phyloP scores from a whole-genome alignment of 2,113 vertebrate species.

The Motacilla alba region DNA sequence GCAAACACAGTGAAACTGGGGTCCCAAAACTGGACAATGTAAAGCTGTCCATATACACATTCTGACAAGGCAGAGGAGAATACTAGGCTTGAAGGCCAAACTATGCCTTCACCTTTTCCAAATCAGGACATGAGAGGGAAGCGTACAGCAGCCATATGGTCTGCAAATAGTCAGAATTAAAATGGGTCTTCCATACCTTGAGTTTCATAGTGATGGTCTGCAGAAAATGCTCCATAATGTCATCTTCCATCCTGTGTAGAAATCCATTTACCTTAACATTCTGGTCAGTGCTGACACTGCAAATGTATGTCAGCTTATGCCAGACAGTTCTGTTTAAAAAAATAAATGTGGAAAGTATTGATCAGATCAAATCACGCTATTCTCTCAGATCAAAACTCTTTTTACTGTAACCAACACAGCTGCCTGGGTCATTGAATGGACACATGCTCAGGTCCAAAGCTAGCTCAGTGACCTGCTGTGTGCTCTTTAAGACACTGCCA shows the following conservation, averaged over 20 bases:
- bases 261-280: neutral
- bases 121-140: neutral
- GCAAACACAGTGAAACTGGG: neutral
- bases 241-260: conserved; percentile 17
- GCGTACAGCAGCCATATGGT: neutral
- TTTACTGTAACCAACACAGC: neutral
- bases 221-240: neutral
- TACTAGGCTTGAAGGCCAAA: neutral
- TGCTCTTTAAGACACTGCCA: neutral
- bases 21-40: neutral
- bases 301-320: conserved; percentile 19
- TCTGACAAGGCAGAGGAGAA: neutral
- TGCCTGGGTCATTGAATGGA: neutral
- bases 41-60: neutral
- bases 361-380: neutral
- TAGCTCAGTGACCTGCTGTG: neutral
- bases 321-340: conserved; percentile 23
- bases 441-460: neutral
- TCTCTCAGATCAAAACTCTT: neutral
- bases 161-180: neutral
- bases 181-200: neutral
- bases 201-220: neutral
- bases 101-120: neutral
- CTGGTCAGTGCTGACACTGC: neutral
- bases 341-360: neutral